Conservation (phyloP, 2,797 vertebrate genomes). For the Artibeus jamaicensis region DNA sequence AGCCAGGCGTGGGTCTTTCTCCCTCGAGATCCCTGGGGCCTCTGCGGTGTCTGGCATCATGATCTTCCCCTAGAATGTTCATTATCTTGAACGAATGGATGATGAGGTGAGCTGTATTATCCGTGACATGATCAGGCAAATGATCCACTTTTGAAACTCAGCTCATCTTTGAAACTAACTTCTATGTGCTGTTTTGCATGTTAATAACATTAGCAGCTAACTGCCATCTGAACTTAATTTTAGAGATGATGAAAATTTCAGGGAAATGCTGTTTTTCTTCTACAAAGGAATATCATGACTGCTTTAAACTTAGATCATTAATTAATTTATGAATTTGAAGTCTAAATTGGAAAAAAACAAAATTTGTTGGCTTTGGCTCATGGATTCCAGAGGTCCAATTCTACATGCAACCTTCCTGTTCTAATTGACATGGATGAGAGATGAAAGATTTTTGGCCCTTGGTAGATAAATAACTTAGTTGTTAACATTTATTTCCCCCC, state of each 20-base stretch:
- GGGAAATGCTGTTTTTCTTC: slow-evolving; percentile 26
- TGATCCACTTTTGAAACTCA: background rate
- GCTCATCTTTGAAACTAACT: background rate
- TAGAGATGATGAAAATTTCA: slow-evolving; percentile 2
- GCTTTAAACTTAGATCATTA: slow-evolving; percentile 23
- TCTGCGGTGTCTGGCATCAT: background rate
- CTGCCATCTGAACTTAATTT: slow-evolving; percentile 5
- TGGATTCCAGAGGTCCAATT: background rate
- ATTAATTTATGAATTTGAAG: slow-evolving; percentile 15
- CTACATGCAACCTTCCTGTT: background rate
- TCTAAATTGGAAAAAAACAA: background rate
- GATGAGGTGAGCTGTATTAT: background rate
- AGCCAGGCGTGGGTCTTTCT: background rate
- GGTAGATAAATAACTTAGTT: background rate
- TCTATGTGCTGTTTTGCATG: background rate
- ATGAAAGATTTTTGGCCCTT: background rate
- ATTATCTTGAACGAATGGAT: background rate
- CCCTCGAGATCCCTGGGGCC: background rate
- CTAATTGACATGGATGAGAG: background rate
- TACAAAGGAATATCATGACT: background rate
- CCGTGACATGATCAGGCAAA: background rate
- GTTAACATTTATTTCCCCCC: background rate
- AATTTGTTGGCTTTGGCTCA: background rate
- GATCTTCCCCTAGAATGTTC: background rate
- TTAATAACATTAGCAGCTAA: background rate